Percentiles rank a stretch among this genome's conserved stretches.
phyloP scores from a whole-genome alignment of 2,797 vertebrate genomes.

The Chiloscyllium punctatum region DNA sequence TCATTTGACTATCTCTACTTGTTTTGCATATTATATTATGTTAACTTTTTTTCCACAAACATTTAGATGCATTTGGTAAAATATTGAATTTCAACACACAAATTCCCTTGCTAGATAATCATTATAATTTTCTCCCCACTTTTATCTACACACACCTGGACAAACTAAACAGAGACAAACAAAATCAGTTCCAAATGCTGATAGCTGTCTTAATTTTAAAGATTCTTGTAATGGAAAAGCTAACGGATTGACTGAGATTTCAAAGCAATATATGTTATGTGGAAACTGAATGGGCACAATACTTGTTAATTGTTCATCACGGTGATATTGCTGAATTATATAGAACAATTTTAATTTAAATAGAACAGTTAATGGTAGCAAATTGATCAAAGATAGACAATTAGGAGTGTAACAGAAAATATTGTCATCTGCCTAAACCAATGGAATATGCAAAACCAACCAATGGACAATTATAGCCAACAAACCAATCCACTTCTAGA shows the following conservation, averaged over 20 bases:
- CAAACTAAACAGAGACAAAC: neutral
- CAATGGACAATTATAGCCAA: neutral
- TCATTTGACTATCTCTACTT: neutral
- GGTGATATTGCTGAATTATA: no score
- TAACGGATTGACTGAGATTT: no score
- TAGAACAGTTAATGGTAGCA: no score
- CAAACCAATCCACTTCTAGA: neutral
- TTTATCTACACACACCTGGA: neutral
- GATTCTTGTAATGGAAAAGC: no score
- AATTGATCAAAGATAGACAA: no score
- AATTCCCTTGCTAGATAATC: neutral
- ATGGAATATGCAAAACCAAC: neutral
- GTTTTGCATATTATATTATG: neutral
- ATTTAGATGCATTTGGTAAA: neutral
- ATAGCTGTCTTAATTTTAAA: no score
- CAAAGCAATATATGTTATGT: no score
- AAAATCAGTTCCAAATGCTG: neutral
- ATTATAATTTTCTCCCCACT: neutral
- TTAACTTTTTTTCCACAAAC: neutral
- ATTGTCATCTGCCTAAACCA: no score
- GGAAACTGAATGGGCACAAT: no score
- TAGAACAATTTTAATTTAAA: no score
- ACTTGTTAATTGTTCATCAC: no score
- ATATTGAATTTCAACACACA: neutral
- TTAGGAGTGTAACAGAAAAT: no score